Conservation (phyloP, 2,113 vertebrate genomes). For the Cygnus atratus region DNA sequence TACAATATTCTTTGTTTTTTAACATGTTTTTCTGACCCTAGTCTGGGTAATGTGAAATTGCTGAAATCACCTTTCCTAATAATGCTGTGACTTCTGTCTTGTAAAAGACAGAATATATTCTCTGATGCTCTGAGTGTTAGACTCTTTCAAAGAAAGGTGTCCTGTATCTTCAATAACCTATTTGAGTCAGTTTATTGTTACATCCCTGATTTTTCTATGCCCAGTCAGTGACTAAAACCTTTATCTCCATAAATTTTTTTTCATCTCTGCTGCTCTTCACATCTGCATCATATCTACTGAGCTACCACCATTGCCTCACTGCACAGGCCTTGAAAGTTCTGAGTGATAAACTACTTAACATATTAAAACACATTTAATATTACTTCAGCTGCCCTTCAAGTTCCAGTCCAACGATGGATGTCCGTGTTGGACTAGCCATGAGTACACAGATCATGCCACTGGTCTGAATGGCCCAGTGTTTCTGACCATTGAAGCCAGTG, state of each 20-base stretch:
- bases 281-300: neutral
- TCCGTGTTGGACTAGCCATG: neutral
- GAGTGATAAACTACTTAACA: neutral
- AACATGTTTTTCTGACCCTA: neutral
- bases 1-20: neutral
- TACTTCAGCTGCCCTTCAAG: neutral
- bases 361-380: neutral
- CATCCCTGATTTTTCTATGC: neutral
- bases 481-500: neutral
- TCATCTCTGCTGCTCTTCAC: neutral
- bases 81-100: neutral
- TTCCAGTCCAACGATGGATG: neutral
- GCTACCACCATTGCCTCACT: neutral
- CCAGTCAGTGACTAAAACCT: neutral
- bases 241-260: neutral
- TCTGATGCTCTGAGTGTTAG: neutral
- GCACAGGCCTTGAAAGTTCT: neutral
- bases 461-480: neutral
- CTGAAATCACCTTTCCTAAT: slow-evolving; percentile 7
- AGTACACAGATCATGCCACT: neutral
- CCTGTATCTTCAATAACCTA: neutral
- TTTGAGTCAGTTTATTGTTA: neutral
- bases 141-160: neutral
- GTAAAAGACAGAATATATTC: neutral
- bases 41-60: neutral